A percentile compares a stretch with the other conserved stretches of the same genome.
Evolutionary conservation across 2,797 vertebrate species (phyloP).

Genomic region (Rousettus madagascariensis): DNA sequence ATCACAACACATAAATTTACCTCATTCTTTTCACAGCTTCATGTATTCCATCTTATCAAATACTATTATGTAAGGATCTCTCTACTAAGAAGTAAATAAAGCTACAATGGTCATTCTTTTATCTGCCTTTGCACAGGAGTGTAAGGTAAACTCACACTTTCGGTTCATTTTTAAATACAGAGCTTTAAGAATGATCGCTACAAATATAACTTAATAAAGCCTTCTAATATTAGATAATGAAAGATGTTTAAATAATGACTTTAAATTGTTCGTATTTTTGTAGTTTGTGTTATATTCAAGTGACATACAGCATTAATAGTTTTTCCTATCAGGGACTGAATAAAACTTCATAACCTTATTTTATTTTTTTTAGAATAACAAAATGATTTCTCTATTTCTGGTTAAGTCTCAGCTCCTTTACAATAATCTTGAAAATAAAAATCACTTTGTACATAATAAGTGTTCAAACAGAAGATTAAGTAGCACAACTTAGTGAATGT

Average conservation of each 20-base stretch:
- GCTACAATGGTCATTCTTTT: neutral
- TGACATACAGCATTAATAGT: neutral
- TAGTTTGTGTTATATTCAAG: neutral
- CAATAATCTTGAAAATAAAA: conserved; percentile 21
- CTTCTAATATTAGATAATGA: neutral
- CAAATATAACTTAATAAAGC: neutral
- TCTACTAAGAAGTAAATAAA: neutral
- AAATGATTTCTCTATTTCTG: neutral
- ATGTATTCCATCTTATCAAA: neutral
- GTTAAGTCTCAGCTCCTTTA: conserved; percentile 25
- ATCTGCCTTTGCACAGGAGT: neutral
- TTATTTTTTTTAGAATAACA: neutral
- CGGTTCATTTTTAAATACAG: conserved; percentile 26
- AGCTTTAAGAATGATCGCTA: neutral
- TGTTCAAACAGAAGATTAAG: neutral
- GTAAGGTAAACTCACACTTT: neutral
- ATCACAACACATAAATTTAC: neutral
- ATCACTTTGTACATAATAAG: neutral
- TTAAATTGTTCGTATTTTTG: neutral
- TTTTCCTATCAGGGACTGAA: neutral
- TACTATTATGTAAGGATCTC: neutral
- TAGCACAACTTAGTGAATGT: neutral
- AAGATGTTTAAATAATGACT: neutral
- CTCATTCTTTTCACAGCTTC: neutral
- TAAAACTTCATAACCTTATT: neutral